Evolutionary conservation across 2,113 vertebrate genomes (phyloP).

Genomic region (Mesocricetus auratus): DNA sequence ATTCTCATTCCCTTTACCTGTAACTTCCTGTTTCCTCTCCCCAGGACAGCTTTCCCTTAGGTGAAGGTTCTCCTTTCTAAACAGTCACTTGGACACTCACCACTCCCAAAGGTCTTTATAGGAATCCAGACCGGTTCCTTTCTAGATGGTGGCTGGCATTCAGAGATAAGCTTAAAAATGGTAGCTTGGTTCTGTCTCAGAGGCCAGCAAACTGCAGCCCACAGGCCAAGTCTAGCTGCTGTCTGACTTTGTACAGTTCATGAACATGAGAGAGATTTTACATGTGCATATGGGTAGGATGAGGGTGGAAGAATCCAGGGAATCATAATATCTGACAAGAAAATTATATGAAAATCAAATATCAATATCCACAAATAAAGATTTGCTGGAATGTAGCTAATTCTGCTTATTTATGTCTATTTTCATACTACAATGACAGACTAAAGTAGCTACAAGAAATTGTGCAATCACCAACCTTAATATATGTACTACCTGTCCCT

Average conservation of each 20-base stretch:
- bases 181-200: not conserved
- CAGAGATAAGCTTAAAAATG: slow-evolving; percentile 43
- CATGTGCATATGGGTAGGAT: not conserved
- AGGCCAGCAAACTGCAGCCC: not conserved
- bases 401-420: not conserved
- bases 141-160: not conserved
- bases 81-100: not conserved
- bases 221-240: not conserved
- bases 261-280: slow-evolving; percentile 1
- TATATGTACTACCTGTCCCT: not conserved
- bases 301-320: not conserved
- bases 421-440: not conserved
- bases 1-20: not conserved
- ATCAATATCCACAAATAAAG: not conserved
- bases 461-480: not conserved
- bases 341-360: slow-evolving; percentile 41
- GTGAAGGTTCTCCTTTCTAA: slow-evolving; percentile 15
- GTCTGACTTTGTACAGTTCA: not conserved
- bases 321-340: slow-evolving; percentile 34
- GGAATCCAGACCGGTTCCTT: not conserved
- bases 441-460: not conserved
- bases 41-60: not conserved
- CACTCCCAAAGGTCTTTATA: slow-evolving; percentile 8
- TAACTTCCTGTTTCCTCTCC: not conserved
- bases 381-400: not conserved